Base-by-base conservation (phyloP, 2,797 vertebrate genomes). In the Lithobates sylvaticus region DNA sequence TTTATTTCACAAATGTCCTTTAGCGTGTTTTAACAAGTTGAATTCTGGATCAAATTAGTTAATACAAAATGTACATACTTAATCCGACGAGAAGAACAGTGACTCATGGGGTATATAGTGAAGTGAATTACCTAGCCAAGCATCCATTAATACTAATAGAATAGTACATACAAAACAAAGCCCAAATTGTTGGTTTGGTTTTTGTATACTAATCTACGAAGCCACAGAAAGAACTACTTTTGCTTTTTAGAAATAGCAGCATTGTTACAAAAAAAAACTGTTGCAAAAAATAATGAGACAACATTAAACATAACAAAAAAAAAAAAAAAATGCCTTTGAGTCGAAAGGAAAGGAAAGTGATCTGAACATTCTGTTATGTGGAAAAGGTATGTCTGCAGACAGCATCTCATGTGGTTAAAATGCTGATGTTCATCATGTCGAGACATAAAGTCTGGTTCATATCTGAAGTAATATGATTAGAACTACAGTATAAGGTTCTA, bases 391-490 rank as follows among this genome's bases (percentile, higher is more conserved):
- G 44, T 54, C 76, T 76, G 71, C 61, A 75, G 76, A 87, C 58
- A 50, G 76, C 26, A 58, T 61, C 72, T 83, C 68, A 74, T 87
- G 81, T 79, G 76, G 70, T 76, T 83, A 74, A 83, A 83, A 87
- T 87, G 75, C 64, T 87, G 81, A 78, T 73, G 61, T 78, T 68
- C 58, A 68, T 82, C 50, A 77, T 47, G 86, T 74, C 64, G 64
- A 87, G 81, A 87, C 86, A 83, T 79, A 79, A 84, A 84, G 76
- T 87, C 86, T 87, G 81, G 61, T 75, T 87, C 81, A 76, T 87
- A 79, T 84, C 81, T 78, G 23, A 76, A 44, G 61, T 87, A 79
- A 84, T 75, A 76, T 70, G 81, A 87, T 87, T 87, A 78, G 27
- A 75, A 69, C 58, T 50, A 67, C 65, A 29, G 65, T 67, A 83